These are phyloP conservation scores for Hypselothyrea guttata DNA, from an alignment of 2,888 invertebrate species.

Conservation along the genomic window DNA sequence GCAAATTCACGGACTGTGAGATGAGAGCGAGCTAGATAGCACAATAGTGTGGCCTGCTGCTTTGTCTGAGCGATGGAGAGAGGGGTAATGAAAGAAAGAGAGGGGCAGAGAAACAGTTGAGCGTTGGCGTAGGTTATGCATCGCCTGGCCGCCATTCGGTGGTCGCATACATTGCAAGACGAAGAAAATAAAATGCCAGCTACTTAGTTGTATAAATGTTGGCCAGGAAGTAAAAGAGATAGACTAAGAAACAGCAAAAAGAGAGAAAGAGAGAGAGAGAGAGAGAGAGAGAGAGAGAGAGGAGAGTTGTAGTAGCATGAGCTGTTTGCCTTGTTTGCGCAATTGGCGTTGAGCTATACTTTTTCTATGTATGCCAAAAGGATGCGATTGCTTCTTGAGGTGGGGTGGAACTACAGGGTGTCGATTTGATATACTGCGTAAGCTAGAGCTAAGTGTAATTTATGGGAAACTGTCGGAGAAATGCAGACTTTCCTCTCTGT, in stretches of 20 bases:
- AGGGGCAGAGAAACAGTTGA: neutral
- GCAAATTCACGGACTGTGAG: slow-evolving; percentile 43
- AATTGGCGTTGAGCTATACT: slow-evolving; percentile 31
- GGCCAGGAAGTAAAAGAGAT: slow-evolving; percentile 24
- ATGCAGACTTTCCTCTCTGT: too few relatives aligned
- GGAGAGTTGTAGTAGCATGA: slow-evolving; percentile 9
- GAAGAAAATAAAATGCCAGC: slow-evolving; percentile 66
- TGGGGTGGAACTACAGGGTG: neutral
- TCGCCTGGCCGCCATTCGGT: slow-evolving; percentile 30
- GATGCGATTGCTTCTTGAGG: slow-evolving; percentile 10
- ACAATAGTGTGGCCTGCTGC: slow-evolving; percentile 6
- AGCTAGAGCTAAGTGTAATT: too few relatives aligned
- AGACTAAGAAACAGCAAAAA: neutral
- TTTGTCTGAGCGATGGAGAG: neutral
- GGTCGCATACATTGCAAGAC: slow-evolving; percentile 53
- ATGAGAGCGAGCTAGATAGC: neutral
- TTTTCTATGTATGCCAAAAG: slow-evolving; percentile 11
- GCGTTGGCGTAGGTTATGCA: slow-evolving; percentile 11
- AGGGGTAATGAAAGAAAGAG: neutral
- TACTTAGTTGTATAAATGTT: slow-evolving; percentile 64
- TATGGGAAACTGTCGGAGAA: too few relatives aligned
- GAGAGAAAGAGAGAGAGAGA: neutral
- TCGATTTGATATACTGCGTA: too few relatives aligned
- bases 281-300: neutral
- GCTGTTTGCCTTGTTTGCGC: slow-evolving; percentile 44